Percentiles rank a stretch among this genome's conserved stretches.
These are phyloP conservation scores for Parauchenoglanis punctatus DNA, from an alignment of 2,797 vertebrate genomes.

Conservation along the genomic window DNA sequence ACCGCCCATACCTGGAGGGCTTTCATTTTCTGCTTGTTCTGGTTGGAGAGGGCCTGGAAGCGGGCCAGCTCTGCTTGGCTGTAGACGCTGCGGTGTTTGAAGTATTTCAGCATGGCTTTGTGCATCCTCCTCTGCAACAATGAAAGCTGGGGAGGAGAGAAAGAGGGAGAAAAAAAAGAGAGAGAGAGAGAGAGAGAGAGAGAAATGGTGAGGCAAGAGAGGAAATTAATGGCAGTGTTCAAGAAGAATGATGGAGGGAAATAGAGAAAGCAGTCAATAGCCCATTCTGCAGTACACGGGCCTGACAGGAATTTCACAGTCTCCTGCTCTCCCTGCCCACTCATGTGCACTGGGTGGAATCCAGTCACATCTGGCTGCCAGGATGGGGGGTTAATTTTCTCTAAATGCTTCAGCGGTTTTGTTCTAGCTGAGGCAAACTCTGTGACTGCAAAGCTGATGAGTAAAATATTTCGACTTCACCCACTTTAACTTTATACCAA, in stretches of 20 bases:
- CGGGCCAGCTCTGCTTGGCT: slow-evolving; percentile 86
- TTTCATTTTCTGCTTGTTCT: slow-evolving; percentile 94
- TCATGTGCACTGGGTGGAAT: slow-evolving; percentile 99
- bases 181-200: slow-evolving; percentile 77
- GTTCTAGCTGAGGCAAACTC: slow-evolving; percentile 99
- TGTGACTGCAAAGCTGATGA: slow-evolving; percentile 99
- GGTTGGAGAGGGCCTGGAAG: slow-evolving; percentile 89
- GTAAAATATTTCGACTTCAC: slow-evolving; percentile 99
- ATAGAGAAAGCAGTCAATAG: slow-evolving; percentile 99
- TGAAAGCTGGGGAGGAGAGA: slow-evolving; percentile 80
- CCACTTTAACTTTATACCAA: slow-evolving; percentile 99
- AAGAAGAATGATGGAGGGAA: slow-evolving; percentile 99
- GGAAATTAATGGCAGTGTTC: slow-evolving; percentile 99
- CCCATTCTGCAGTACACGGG: slow-evolving; percentile 97
- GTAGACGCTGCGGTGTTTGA: slow-evolving; percentile 83
- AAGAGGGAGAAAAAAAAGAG: slow-evolving; percentile 65
- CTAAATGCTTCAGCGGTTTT: slow-evolving; percentile 99
- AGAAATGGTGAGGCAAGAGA: slow-evolving; percentile 93
- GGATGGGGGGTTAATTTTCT: slow-evolving; percentile 99
- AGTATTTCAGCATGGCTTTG: slow-evolving; percentile 80
- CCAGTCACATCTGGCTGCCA: slow-evolving; percentile 99
- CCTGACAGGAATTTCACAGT: slow-evolving; percentile 99
- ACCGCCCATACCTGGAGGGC: slow-evolving; percentile 88
- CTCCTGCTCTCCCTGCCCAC: slow-evolving; percentile 99
- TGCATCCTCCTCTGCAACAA: slow-evolving; percentile 87